Evolutionary conservation across 1,140 invertebrate species (phyloP).

Genomic region (Battus philenor): DNA sequence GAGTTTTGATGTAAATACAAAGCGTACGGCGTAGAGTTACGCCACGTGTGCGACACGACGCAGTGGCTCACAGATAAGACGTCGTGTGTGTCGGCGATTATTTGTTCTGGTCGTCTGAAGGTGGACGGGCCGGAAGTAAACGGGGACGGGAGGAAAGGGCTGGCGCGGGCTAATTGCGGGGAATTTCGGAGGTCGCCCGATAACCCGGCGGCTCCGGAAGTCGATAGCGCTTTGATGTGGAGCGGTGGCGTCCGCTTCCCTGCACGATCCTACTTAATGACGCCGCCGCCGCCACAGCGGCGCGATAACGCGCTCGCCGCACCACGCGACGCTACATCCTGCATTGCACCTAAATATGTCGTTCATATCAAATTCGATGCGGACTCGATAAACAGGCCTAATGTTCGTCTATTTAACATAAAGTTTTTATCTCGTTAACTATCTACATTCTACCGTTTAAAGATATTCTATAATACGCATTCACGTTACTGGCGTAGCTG

Average conservation of each 20-base stretch:
- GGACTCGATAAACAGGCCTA: too few relatives aligned
- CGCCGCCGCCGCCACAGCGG: slow-evolving; percentile 5
- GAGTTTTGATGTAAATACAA: too few relatives aligned
- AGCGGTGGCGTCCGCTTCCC: slow-evolving; percentile 43
- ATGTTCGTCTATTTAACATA: too few relatives aligned
- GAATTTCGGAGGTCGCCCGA: slow-evolving; percentile 64
- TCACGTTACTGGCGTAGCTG: too few relatives aligned
- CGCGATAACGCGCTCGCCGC: too few relatives aligned
- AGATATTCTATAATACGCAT: too few relatives aligned
- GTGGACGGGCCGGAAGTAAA: slow-evolving; percentile 43
- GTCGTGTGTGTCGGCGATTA: background rate
- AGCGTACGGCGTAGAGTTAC: too few relatives aligned
- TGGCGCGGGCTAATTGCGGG: slow-evolving; percentile 55
- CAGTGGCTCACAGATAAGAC: background rate
- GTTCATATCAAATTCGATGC: too few relatives aligned
- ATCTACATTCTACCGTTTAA: too few relatives aligned
- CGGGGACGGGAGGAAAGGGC: slow-evolving; percentile 40
- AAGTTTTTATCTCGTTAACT: too few relatives aligned
- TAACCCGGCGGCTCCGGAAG: slow-evolving; percentile 64
- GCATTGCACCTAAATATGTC: too few relatives aligned
- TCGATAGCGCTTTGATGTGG: slow-evolving; percentile 66
- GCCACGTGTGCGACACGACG: background rate
- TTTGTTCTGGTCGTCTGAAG: slow-evolving; percentile 9
- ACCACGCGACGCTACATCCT: too few relatives aligned
- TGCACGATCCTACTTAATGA: slow-evolving; percentile 5